Base-by-base conservation (phyloP, 2,113 vertebrate genomes). In the Cebus imitator region DNA sequence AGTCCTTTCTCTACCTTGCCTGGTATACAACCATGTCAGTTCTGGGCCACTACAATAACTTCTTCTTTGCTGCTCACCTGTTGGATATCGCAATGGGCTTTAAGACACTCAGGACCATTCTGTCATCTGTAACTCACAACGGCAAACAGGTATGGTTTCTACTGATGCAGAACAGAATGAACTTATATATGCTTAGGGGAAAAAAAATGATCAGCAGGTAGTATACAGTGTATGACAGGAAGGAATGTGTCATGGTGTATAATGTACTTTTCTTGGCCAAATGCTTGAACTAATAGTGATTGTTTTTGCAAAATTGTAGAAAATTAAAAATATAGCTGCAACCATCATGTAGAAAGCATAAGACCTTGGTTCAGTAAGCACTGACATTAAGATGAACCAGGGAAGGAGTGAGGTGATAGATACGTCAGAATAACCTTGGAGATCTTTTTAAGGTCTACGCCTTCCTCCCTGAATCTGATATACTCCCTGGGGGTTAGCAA, bases 21-120 rank as follows among this genome's bases (percentile, higher is more conserved):
- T 99, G 99, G 99, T 99, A 99, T 96, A 99, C 99, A 2, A 99
- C 99, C 90, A 99, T 99, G 99, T 99, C 99, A 4, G 99, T 99
- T 97, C 99, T 99, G 90, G 99, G 99, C 37, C 99, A 99, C 98
- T 99, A 99, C 98, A 99, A 99, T 98, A 99, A 99, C 98, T 99
- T 99, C 98, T 99, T 99, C 99, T 99, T 99, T 45, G 99, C 99
- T 66, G 99, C 99, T 96, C 99, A 99, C 79, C 98, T 99, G 40
- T 98, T 99, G 97, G 99, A 99, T 96, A 99, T 99, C 7, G 99
- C 99, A 30, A 99, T 99, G 99, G 99, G 99, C 81, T 99, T 99
- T 98, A 99, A 99, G 98, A 99, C 99, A 0, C 88, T 99, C 57
- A 98, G 99, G 97, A 99, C 99, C 43, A 99, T 99, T 97, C 98